Percentiles rank a stretch among this genome's conserved stretches.
phyloP scores from a whole-genome alignment of 2,797 vertebrate genomes.

The Rhinogobio ventralis region DNA sequence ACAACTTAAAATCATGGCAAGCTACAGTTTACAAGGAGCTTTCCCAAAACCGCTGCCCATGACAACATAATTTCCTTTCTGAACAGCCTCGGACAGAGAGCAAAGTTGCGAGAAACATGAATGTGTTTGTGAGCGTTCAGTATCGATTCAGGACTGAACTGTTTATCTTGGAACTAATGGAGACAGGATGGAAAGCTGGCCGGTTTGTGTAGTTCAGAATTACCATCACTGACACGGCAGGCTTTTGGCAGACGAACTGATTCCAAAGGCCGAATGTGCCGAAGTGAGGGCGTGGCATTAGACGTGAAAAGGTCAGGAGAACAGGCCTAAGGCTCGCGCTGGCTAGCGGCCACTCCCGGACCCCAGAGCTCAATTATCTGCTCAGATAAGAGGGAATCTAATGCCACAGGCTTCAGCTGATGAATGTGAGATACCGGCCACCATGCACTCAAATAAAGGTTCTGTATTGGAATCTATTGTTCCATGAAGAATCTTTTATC shows the following conservation, averaged over 20 bases:
- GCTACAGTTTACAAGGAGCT: background rate
- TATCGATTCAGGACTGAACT: background rate
- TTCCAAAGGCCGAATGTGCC: slow-evolving; percentile 18
- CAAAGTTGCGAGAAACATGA: background rate
- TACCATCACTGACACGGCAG: slow-evolving; percentile 36
- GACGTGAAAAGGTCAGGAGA: slow-evolving; percentile 42
- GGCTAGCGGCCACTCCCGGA: background rate
- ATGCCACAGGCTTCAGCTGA: background rate
- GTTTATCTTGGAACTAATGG: background rate
- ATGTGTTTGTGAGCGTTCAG: background rate
- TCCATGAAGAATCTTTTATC: background rate
- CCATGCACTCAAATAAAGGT: background rate
- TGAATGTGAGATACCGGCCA: background rate
- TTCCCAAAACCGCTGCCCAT: background rate
- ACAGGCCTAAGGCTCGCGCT: slow-evolving; percentile 33
- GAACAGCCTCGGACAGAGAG: background rate
- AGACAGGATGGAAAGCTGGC: background rate
- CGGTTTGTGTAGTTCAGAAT: slow-evolving; percentile 21
- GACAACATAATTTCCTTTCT: background rate
- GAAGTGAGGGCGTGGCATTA: slow-evolving; percentile 45
- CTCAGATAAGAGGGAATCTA: background rate
- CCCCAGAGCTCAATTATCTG: slow-evolving; percentile 38
- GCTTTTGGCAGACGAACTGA: slow-evolving; percentile 3
- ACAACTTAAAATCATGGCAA: background rate
- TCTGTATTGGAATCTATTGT: background rate